Evolutionary conservation across 2,888 invertebrate species (phyloP).

Genomic region (Pollenia griseotomentosa): DNA sequence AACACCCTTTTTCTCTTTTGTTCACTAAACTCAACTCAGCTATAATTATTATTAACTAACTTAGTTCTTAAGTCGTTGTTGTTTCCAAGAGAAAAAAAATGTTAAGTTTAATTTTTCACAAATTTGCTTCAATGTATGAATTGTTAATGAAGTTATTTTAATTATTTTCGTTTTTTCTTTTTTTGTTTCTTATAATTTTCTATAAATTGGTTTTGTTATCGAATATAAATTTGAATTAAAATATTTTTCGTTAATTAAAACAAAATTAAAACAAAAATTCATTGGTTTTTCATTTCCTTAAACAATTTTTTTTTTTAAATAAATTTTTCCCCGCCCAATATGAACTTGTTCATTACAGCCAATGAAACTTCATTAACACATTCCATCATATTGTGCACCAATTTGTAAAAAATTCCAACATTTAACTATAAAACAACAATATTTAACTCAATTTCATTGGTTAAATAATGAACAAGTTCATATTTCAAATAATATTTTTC

Average conservation of each 20-base stretch:
- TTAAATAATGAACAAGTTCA: constrained; percentile 63
- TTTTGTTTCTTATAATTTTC: constrained; percentile 53
- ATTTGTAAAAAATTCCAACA: constrained; percentile 40
- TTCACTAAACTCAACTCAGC: constrained; percentile 30
- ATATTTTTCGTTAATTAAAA: constrained; percentile 72
- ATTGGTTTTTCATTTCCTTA: constrained; percentile 74
- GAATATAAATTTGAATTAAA: constrained; percentile 71
- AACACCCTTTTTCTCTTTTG: constrained; percentile 11
- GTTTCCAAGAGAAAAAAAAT: constrained; percentile 59
- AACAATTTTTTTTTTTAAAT: constrained; percentile 7
- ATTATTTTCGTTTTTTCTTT: constrained; percentile 26
- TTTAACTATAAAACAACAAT: constrained; percentile 9
- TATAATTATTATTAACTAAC: constrained; percentile 49
- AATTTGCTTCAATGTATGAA: constrained; percentile 69
- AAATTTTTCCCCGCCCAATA: constrained; percentile 4
- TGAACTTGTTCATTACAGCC: constrained; percentile 65
- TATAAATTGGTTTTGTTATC: constrained; percentile 73
- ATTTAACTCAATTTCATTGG: constrained; percentile 52
- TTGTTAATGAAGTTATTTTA: constrained; percentile 72
- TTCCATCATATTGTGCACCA: constrained; percentile 35
- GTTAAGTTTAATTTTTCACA: constrained; percentile 31
- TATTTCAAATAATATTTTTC: constrained; percentile 46
- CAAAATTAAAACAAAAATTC: constrained; percentile 73
- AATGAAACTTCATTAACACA: constrained; percentile 72
- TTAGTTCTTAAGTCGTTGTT: constrained; percentile 62